These are phyloP conservation scores for Tachystola acroxantha DNA, from an alignment of 2,888 invertebrate genomes.

Conservation along the genomic window DNA sequence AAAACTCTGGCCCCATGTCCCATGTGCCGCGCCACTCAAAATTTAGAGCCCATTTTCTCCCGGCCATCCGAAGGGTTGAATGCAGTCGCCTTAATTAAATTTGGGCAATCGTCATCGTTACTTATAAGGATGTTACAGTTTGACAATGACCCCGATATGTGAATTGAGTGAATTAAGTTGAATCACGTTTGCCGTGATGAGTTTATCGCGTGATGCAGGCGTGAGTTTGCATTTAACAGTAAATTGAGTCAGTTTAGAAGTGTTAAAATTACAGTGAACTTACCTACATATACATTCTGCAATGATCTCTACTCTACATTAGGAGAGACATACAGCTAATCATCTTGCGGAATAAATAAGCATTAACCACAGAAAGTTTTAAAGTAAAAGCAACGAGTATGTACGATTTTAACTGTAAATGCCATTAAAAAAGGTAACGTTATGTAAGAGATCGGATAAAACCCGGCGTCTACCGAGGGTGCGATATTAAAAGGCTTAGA, in stretches of 20 bases:
- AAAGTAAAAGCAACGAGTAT: no score
- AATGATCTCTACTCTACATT: no score
- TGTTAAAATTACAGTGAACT: no score
- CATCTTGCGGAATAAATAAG: no score
- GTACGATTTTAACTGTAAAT: slow-evolving; percentile 34
- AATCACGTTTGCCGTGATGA: slow-evolving; percentile 53
- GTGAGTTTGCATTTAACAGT: slow-evolving; percentile 10
- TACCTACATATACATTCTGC: no score
- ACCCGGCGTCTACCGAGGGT: slow-evolving; percentile 47
- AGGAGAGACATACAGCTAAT: no score
- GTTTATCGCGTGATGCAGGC: slow-evolving; percentile 54
- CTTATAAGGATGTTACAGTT: slow-evolving; percentile 54
- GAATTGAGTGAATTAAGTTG: slow-evolving; percentile 67
- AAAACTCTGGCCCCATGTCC: slow-evolving; percentile 72
- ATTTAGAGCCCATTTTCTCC: slow-evolving; percentile 51
- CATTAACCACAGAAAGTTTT: no score
- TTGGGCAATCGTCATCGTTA: slow-evolving; percentile 64
- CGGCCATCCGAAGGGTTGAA: slow-evolving; percentile 43
- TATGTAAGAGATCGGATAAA: slow-evolving; percentile 50
- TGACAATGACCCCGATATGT: slow-evolving; percentile 57
- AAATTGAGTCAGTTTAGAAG: slow-evolving; percentile 10
- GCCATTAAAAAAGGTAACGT: slow-evolving; percentile 60
- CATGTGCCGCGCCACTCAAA: slow-evolving; percentile 57
- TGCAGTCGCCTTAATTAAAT: slow-evolving; percentile 66
- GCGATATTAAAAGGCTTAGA: slow-evolving; percentile 75